These are phyloP conservation scores for Turritopsis dohrnii DNA, from an alignment of 30 jellyfish, hydroid and myxozoan genomes.

Conservation along the genomic window DNA sequence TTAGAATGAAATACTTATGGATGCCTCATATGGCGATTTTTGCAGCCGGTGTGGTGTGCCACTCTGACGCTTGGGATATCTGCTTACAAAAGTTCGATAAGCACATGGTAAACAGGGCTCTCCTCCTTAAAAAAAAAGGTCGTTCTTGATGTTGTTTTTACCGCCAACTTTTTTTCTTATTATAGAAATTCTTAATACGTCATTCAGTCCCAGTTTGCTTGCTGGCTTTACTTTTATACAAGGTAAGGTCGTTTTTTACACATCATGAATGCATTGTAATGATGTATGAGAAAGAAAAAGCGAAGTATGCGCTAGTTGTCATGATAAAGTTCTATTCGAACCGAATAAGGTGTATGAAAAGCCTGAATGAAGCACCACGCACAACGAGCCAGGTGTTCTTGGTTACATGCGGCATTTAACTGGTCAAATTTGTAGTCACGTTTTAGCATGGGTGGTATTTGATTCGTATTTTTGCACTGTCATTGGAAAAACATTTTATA, in stretches of 20 bases:
- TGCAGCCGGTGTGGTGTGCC: constrained; percentile 84
- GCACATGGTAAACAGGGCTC: neutral
- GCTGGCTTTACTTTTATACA: neutral
- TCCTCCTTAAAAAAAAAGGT: too few relatives aligned
- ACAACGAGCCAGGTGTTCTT: too few relatives aligned
- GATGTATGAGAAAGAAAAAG: too few relatives aligned
- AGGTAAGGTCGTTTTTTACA: neutral
- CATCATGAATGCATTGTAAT: too few relatives aligned
- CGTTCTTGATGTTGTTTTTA: neutral
- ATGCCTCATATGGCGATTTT: constrained; percentile 79
- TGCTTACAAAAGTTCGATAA: neutral
- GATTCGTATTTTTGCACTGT: neutral
- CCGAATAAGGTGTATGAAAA: too few relatives aligned
- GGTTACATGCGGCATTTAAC: neutral
- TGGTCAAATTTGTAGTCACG: neutral
- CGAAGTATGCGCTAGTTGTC: too few relatives aligned
- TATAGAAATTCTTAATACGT: constrained; percentile 44
- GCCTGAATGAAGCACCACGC: too few relatives aligned
- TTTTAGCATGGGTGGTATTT: neutral
- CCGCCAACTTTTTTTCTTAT: neutral
- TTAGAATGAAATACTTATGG: constrained; percentile 87
- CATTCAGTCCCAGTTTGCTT: constrained; percentile 35
- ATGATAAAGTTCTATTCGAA: too few relatives aligned
- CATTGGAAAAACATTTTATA: too few relatives aligned
- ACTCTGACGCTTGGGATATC: constrained; percentile 46